Base-by-base conservation (phyloP, 2,888 invertebrate genomes). In the Trilocha varians region DNA sequence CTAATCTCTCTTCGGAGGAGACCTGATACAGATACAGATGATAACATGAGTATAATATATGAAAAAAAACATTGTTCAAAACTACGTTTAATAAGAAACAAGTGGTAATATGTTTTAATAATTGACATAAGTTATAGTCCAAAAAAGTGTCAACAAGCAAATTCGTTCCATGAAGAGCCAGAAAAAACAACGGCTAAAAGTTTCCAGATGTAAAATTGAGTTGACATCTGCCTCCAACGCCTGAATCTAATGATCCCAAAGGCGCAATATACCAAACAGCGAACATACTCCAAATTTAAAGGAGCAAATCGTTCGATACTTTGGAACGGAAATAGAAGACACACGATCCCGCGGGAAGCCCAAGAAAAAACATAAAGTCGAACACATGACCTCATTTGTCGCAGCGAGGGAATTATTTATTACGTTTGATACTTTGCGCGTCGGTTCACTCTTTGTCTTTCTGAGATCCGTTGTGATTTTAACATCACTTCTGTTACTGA, bases 371-470 rank as follows among this genome's bases (percentile, higher is more conserved):
- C 70, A 68, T 76, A 78, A 80, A 83, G 74, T 71, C 76, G 80
- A 80, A 85, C 85, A 84, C 68, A 85, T 84, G 85, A 85, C 83
- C 83, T 82, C 83, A 84, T 85, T 85, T 85, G 84, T 85, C 82
- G 78, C 65, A 70, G 65, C 62, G 70, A 64, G 57, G 63, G 84
- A 80, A 85, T 83, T 82, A 85, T 85, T 85, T 85, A 85, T 84
- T 79, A 70, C 72, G 66, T 78, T 73, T 76, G 78, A 79, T 82
- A 82, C 78, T 70, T 73, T 69, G 61, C 66, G 62, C 71, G 71
- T 73, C 66, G 70, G 63, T 61, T 59, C 62, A 55, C 58, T 63
- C 70, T 79, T 78, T 79, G 76, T 78, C 73, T 72, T 62, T 59
- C 55, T 52, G 55, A 58, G 59, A 55, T 55, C 49, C 59, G 60